Evolutionary conservation across 2,113 vertebrate genomes (phyloP), one percentile per base, ranked within the genome.

Genomic region (Mastomys coucha): DNA sequence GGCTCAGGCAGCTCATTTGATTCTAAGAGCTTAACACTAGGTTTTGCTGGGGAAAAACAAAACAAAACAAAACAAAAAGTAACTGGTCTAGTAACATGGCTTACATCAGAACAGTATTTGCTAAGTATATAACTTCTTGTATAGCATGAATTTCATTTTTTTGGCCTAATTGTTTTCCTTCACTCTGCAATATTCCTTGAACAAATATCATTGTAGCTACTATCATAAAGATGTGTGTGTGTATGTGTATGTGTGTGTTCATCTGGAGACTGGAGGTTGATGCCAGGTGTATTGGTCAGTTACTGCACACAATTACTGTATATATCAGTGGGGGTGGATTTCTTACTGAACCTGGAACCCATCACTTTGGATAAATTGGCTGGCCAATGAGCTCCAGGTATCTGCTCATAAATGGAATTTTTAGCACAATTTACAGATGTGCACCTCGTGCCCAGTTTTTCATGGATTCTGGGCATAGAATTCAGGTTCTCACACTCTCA

Each of bases 91-190:
- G 80, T 28, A 63, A 42, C 80, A n/a, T 20, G 49, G 65, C n/a
- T 89, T 78, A 56, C 2, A 88, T 39, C 20, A 67, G 11, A 85
- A 92, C 81, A 75, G 60, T 87, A 93, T 87, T 78, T 94, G 22
- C 91, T 85, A 56, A 11, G 42, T 81, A 56, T 0, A 20, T 63
- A 76, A 81, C 85, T 56, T 91, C 80, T 92, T 93, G 42, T 49
- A 45, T 28, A 81, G 28, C 3, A 45, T 63, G 39, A 63, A 58
- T 81, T 96, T 92, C 42, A 70, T 93, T 78, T 28, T 90, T 60
- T 87, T 82, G 1, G 12, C 22, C 73, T 92, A 63, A 63, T 42
- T 85, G 45, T 51, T 89, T 89, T 92, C 53, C 65, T 97, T 77
- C 70, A 77, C 9, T 24, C 78, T 67, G 13, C 20, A 82, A 56